A percentile compares a stretch with the other conserved stretches of the same genome.
Conservation (phyloP, 2,888 invertebrate species). For the Eretmocerus hayati region DNA sequence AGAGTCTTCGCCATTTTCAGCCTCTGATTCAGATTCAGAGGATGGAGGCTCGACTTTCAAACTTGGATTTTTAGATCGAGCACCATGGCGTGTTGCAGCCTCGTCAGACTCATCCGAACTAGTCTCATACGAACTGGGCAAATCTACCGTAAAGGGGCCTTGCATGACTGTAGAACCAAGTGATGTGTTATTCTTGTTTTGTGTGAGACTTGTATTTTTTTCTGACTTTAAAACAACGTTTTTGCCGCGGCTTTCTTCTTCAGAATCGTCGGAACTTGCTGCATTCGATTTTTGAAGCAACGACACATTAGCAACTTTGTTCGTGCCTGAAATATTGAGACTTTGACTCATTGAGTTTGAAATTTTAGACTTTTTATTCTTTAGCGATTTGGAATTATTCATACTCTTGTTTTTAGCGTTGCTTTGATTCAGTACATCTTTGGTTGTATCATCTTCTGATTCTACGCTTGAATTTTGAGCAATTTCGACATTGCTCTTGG, state of each 20-base stretch:
- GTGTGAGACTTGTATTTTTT: conserved; percentile 1
- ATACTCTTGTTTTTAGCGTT: neutral
- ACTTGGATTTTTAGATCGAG: conserved; percentile 10
- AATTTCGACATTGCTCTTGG: neutral
- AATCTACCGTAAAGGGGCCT: neutral
- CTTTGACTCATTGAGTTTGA: conserved; percentile 3
- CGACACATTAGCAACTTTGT: neutral
- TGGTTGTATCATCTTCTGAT: too few relatives aligned
- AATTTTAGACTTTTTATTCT: neutral
- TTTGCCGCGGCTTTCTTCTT: conserved; percentile 1
- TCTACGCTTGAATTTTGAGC: too few relatives aligned
- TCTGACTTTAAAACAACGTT: neutral
- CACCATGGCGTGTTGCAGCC: conserved; percentile 3
- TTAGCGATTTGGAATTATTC: neutral
- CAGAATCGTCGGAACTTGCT: conserved; percentile 4
- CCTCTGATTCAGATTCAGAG: conserved; percentile 7
- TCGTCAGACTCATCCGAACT: neutral
- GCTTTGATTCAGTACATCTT: too few relatives aligned
- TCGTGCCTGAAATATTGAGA: conserved; percentile 1
- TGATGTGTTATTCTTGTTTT: neutral
- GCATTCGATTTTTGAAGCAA: conserved; percentile 1
- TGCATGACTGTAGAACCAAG: neutral
- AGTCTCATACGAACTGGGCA: neutral
- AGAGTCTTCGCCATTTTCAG: conserved; percentile 13
- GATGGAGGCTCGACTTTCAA: neutral